Evolutionary conservation across 35 echinoderm and acorn worm genomes (phyloP).

Genomic region (Anneissia japonica): DNA sequence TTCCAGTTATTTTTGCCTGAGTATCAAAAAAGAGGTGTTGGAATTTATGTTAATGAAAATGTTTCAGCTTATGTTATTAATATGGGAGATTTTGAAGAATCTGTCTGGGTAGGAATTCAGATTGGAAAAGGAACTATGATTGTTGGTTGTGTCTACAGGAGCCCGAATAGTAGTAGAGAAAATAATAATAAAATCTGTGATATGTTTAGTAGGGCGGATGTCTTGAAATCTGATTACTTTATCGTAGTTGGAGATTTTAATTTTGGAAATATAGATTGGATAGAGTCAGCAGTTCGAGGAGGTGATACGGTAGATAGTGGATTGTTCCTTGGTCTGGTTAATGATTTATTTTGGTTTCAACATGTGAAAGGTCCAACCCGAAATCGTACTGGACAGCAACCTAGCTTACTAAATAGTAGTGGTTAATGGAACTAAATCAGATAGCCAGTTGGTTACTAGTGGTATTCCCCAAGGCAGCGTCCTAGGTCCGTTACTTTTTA

Average conservation of each 20-base stretch:
- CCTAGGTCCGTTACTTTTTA: not conserved
- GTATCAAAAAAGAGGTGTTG: not conserved
- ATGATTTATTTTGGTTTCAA: constrained; percentile 4
- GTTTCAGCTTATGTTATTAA: not conserved
- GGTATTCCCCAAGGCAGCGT: constrained; percentile 25
- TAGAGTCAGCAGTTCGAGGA: not conserved
- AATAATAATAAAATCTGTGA: constrained; percentile 10
- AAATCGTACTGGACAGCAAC: not conserved
- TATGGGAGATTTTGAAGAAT: constrained; percentile 4
- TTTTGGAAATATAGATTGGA: not conserved
- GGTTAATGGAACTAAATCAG: constrained; percentile 12
- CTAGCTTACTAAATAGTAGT: constrained; percentile 12
- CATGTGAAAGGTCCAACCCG: not conserved
- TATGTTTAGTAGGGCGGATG: not conserved
- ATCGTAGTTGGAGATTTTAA: constrained; percentile 25
- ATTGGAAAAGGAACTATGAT: not conserved
- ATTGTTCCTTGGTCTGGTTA: not conserved
- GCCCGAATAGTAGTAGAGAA: not conserved
- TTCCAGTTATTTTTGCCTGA: not conserved
- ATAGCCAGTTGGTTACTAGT: not conserved
- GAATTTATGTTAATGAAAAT: constrained; percentile 8
- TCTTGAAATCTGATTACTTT: not conserved
- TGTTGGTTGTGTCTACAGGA: constrained; percentile 18
- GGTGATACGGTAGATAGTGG: not conserved
- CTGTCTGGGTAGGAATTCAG: not conserved